phyloP scores from a whole-genome alignment of 2,888 invertebrate genomes.

The Cryptus armator region DNA sequence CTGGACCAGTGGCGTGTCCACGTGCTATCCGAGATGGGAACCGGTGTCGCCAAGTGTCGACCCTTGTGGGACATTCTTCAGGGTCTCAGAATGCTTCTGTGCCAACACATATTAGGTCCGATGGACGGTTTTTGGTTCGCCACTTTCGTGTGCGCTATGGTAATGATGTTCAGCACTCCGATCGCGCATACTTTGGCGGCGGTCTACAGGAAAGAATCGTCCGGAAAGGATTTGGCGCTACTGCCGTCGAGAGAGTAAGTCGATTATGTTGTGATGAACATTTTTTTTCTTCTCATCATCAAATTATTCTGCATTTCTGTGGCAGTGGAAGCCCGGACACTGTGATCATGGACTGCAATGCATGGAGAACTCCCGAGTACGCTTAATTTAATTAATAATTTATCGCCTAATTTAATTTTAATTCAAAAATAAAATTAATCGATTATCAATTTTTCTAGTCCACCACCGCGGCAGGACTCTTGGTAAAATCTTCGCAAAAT shows the following conservation, averaged over 20 bases:
- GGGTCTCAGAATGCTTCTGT: conserved; percentile 88
- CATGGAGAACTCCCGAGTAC: conserved; percentile 82
- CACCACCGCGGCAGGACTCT: conserved; percentile 78
- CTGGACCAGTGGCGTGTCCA: conserved; percentile 90
- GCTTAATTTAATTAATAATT: conserved; percentile 56
- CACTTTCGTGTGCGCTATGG: conserved; percentile 86
- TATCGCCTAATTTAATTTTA: too few species aligned
- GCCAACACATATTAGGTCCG: conserved; percentile 89
- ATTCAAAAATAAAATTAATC: conserved; percentile 5
- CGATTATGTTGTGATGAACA: conserved; percentile 14
- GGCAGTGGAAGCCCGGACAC: conserved; percentile 80
- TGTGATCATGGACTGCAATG: conserved; percentile 77
- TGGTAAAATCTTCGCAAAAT: conserved; percentile 74
- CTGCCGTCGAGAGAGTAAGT: conserved; percentile 80
- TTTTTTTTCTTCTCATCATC: neutral
- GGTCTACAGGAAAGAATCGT: conserved; percentile 83
- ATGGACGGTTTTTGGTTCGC: conserved; percentile 91
- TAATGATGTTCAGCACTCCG: conserved; percentile 88
- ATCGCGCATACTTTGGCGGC: conserved; percentile 87
- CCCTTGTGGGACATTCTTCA: conserved; percentile 91
- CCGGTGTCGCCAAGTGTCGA: conserved; percentile 90
- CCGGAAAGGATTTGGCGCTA: conserved; percentile 72
- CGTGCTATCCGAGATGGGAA: conserved; percentile 88
- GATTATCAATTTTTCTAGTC: conserved; percentile 73
- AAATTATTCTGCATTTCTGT: conserved; percentile 32